phyloP scores from a whole-genome alignment of 2,888 invertebrate species.

The Drosophila suboccidentalis region DNA sequence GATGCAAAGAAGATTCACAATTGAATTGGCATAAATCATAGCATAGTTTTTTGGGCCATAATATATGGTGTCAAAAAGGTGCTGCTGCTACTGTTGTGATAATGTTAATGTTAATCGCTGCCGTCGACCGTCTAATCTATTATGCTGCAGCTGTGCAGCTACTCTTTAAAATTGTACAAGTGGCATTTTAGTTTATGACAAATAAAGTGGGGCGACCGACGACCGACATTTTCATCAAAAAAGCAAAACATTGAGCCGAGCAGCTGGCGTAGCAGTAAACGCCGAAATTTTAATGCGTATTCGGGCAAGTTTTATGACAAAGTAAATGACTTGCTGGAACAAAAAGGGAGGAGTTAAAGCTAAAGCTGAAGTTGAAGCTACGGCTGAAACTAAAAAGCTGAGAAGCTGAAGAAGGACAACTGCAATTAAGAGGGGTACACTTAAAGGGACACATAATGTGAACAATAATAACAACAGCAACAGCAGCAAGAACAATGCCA shows the following conservation, averaged over 20 bases:
- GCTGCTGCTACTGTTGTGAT: neutral
- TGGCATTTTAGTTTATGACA: conserved; percentile 56
- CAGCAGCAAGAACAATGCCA: conserved; percentile 44
- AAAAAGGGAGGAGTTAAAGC: conserved; percentile 33
- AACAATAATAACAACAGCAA: conserved; percentile 35
- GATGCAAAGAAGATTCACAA: conserved; percentile 1
- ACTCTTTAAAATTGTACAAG: conserved; percentile 49
- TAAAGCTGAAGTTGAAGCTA: neutral
- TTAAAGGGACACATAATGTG: conserved; percentile 41
- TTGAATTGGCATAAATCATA: conserved; percentile 9
- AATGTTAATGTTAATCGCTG: conserved; percentile 25
- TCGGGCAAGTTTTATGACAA: conserved; percentile 65
- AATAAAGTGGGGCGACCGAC: conserved; percentile 29
- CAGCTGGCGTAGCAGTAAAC: conserved; percentile 62
- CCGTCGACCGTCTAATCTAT: conserved; percentile 26
- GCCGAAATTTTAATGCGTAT: conserved; percentile 63
- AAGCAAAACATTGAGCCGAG: conserved; percentile 14
- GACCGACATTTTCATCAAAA: conserved; percentile 1
- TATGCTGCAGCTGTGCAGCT: conserved; percentile 35
- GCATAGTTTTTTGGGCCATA: neutral
- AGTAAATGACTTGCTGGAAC: conserved; percentile 61
- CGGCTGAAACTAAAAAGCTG: conserved; percentile 7
- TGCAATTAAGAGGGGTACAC: conserved; percentile 58
- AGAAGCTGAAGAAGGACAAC: conserved; percentile 29
- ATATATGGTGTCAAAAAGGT: neutral